Evolutionary conservation across 2,797 vertebrate species (phyloP).

Genomic region (Phoxinus dragarum): DNA sequence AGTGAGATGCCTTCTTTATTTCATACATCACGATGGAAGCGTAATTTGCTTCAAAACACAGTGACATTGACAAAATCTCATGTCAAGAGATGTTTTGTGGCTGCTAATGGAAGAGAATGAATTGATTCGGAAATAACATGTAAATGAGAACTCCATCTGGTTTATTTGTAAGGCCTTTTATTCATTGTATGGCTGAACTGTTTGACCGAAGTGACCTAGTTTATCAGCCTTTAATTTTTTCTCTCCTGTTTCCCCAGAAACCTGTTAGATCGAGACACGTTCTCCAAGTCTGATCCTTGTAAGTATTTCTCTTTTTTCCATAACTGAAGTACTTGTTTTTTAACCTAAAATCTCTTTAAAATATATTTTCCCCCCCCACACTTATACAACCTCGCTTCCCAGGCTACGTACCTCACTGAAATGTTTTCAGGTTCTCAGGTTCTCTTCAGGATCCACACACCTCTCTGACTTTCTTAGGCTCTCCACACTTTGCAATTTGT

Average conservation of each 20-base stretch:
- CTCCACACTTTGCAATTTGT: conserved; percentile 69
- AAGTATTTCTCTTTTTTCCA: conserved; percentile 69
- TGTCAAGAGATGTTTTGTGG: conserved; percentile 16
- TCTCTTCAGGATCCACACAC: conserved; percentile 14
- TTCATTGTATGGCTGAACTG: background rate
- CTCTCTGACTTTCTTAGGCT: conserved; percentile 44
- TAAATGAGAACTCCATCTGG: conserved; percentile 9
- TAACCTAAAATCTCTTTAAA: background rate
- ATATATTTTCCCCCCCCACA: background rate
- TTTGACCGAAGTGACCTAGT: conserved; percentile 3
- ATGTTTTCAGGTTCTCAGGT: background rate
- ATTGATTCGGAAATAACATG: conserved; percentile 7
- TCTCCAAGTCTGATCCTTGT: conserved; percentile 97
- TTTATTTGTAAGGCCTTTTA: conserved; percentile 23
- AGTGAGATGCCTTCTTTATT: background rate
- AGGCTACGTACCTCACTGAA: background rate
- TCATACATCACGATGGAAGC: background rate
- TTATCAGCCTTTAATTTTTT: conserved; percentile 25
- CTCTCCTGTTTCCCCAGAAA: conserved; percentile 77
- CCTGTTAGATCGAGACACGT: conserved; percentile 94
- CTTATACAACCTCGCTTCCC: background rate
- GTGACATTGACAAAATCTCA: background rate
- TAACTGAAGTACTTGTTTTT: conserved; percentile 10
- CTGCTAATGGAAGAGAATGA: background rate
- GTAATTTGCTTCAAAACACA: conserved; percentile 8